Evolutionary conservation across 2,797 vertebrate genomes (phyloP).

Genomic region (Acanthornis magna): DNA sequence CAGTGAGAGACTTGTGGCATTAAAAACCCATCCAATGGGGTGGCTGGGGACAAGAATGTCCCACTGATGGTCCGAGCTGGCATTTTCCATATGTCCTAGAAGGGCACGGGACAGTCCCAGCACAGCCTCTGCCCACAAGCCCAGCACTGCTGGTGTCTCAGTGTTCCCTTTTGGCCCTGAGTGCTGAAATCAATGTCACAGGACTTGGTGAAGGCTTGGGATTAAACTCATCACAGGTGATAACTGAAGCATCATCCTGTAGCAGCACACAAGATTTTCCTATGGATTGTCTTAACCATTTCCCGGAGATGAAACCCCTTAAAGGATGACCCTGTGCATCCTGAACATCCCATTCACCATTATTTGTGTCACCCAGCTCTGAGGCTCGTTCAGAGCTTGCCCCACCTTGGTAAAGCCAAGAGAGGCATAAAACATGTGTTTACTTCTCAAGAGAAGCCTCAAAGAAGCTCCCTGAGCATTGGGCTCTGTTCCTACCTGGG

Average conservation of each 20-base stretch:
- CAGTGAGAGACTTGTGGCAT: not conserved
- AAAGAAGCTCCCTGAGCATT: not conserved
- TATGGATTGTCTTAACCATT: not conserved
- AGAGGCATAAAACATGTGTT: not conserved
- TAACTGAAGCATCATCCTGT: not conserved
- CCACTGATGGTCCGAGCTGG: not conserved
- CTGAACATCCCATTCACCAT: not conserved
- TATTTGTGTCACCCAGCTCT: not conserved
- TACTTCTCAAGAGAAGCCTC: not conserved
- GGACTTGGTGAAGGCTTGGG: not conserved
- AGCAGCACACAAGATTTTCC: not conserved
- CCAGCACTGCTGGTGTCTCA: not conserved
- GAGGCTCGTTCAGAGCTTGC: not conserved
- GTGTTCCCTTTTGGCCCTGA: not conserved
- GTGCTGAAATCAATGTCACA: not conserved
- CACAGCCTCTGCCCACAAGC: not conserved
- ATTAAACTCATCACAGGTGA: not conserved
- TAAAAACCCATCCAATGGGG: rapidly evolving
- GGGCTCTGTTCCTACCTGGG: not conserved
- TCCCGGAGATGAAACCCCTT: not conserved
- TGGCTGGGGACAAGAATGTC: not conserved
- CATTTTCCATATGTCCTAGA: rapidly evolving
- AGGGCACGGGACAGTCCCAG: not conserved
- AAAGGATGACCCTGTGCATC: not conserved
- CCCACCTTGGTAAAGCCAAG: not conserved